phyloP scores from a whole-genome alignment of 2,888 invertebrate species.

The Matsumyia berberina region DNA sequence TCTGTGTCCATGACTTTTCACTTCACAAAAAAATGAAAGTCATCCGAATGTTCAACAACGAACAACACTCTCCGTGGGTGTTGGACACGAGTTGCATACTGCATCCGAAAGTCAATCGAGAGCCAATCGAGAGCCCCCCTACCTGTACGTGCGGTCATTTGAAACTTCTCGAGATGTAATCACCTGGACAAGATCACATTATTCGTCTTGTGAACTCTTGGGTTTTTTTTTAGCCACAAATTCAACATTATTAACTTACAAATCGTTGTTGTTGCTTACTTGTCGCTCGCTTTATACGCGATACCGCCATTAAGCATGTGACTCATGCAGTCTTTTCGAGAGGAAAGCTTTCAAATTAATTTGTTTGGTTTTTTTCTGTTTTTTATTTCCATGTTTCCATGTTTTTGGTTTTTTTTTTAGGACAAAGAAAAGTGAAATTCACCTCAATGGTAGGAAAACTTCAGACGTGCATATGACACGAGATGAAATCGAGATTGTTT shows the following conservation, averaged over 20 bases:
- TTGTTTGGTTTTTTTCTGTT: constrained; percentile 18
- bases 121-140: constrained; percentile 11
- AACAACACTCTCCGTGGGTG: not conserved
- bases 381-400: not conserved
- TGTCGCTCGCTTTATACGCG: constrained; percentile 10
- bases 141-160: constrained; percentile 41
- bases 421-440: constrained; percentile 73
- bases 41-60: not conserved
- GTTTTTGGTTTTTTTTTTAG: constrained; percentile 30
- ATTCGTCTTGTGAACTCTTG: constrained; percentile 57
- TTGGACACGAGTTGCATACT: constrained; percentile 38
- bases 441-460: constrained; percentile 20
- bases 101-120: constrained; percentile 36
- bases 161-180: constrained; percentile 58
- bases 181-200: constrained; percentile 62
- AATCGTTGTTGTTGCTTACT: constrained; percentile 10
- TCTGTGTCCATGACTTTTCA: not conserved
- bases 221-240: constrained; percentile 28
- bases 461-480: constrained; percentile 15
- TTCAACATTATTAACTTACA: constrained; percentile 46
- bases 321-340: constrained; percentile 46
- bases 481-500: constrained; percentile 58
- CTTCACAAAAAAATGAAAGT: constrained; percentile 56
- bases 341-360: constrained; percentile 54
- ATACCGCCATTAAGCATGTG: constrained; percentile 49